A percentile compares a stretch with the other conserved stretches of the same genome.
phyloP scores from a whole-genome alignment of 2,888 invertebrate species.

The Ochropacha duplaris region DNA sequence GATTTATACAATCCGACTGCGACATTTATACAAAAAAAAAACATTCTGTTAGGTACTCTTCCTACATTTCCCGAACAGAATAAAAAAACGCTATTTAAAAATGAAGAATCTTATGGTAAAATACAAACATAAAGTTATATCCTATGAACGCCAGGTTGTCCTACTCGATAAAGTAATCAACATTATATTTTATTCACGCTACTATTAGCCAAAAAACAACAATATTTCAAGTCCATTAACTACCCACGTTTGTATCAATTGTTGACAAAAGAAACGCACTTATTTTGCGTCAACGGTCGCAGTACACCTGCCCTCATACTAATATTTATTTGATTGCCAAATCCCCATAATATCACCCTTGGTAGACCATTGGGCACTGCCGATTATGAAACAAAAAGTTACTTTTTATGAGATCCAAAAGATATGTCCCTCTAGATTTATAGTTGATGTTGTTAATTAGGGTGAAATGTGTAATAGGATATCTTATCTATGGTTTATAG shows the following conservation, averaged over 20 bases:
- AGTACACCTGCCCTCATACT: conserved; percentile 62
- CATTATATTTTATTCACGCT: not conserved
- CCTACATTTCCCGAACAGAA: too few relatives aligned
- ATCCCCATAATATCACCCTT: conserved; percentile 40
- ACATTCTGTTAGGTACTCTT: too few relatives aligned
- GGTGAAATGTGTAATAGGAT: conserved; percentile 23
- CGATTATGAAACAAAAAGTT: conserved; percentile 39
- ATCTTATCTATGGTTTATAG: conserved; percentile 9
- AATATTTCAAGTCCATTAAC: conserved; percentile 1
- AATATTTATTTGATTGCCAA: conserved; percentile 82
- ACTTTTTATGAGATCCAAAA: conserved; percentile 19
- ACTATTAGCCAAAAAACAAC: not conserved
- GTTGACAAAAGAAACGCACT: conserved; percentile 34
- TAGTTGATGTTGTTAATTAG: conserved; percentile 35
- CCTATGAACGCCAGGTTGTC: not conserved
- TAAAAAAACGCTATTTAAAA: too few relatives aligned
- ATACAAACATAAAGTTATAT: not conserved
- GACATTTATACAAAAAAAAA: too few relatives aligned
- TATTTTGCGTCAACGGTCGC: conserved; percentile 48
- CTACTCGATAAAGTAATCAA: not conserved
- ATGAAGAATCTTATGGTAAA: too few relatives aligned
- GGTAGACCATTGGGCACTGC: conserved; percentile 20
- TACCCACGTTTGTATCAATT: conserved; percentile 12
- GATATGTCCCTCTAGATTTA: conserved; percentile 41
- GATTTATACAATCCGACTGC: too few relatives aligned